Base-by-base conservation (phyloP, 2,113 vertebrate species). In the Donacobius atricapilla region DNA sequence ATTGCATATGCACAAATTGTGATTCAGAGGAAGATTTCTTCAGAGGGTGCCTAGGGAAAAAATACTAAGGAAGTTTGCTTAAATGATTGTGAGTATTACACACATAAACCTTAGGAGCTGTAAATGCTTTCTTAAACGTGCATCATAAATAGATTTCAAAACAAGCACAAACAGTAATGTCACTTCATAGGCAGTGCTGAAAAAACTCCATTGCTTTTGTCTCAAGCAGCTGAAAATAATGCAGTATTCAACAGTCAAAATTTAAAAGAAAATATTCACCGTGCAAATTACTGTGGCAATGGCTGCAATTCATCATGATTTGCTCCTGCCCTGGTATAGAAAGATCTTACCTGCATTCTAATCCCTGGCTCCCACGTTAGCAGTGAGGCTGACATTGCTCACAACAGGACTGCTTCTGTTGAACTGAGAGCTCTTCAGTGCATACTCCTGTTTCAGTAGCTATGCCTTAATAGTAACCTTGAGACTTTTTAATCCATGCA, bases 321-420 rank as follows among this genome's bases (percentile, higher is more conserved):
- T 80, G 53, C 47, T 95, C 63, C 70, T 73, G 73, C 70, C 82
- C 79, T 93, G 21, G 1, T 85, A 95, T 64, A 89, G 58, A 89
- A 77, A 94, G 69, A 44, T 81, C 94, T 97, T 95, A 96, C 95
- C 96, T 96, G 94, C 69, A 75, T 53, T 90, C 72, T 75, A 83
- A 60, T 83, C 48, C 64, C 80, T 81, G 89, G 60, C 47, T 97
- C 78, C 94, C 22, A 2, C 48, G 25, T 87, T 89, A 95, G 92
- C 84, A 85, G 78, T 37, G 47, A 82, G 65, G 81, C 40, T 93
- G 87, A 82, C 92, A 95, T 79, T 94, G 89, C 83, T 87, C 72
- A 63, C 66, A 92, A 86, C 10, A 78, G 40, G 65, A 60, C 56
- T 56, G 69, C 61, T 53, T 45, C 40, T 68, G 73, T 35, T 71